phyloP scores from a whole-genome alignment of 2,113 vertebrate species.

The Barnardius zonarius region DNA sequence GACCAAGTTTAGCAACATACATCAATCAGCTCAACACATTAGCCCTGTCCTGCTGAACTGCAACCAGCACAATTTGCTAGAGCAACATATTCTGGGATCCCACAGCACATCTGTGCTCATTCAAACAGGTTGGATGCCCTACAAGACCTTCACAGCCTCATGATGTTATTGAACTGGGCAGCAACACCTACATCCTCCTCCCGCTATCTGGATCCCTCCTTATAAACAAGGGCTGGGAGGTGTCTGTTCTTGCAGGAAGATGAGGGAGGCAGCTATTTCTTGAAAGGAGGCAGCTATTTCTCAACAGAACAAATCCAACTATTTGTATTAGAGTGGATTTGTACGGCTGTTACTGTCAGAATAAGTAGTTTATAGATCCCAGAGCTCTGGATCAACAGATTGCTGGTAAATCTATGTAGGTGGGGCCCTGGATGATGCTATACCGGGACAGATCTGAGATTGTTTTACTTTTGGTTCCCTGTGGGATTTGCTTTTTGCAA shows the following conservation, averaged over 20 bases:
- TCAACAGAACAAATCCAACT: not conserved
- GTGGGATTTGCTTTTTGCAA: not conserved
- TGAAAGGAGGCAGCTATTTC: not conserved
- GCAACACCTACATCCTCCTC: not conserved
- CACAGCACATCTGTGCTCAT: not conserved
- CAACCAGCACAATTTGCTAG: not conserved
- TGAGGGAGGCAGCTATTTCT: not conserved
- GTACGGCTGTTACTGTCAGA: not conserved
- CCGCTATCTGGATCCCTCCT: not conserved
- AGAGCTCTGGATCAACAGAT: conserved; percentile 20
- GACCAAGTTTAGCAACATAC: not conserved
- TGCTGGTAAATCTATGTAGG: not conserved
- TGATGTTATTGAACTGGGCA: fast-evolving
- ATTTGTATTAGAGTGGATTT: not conserved
- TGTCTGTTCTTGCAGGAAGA: not conserved
- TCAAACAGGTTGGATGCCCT: not conserved
- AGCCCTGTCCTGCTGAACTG: not conserved
- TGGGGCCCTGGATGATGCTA: not conserved
- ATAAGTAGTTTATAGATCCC: not conserved
- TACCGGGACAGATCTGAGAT: not conserved
- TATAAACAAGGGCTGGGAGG: not conserved
- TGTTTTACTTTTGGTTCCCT: not conserved
- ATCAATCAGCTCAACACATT: not conserved
- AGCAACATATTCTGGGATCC: not conserved
- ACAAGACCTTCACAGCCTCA: not conserved